phyloP scores from a whole-genome alignment of 92 coral and sea anemone genomes.

The Epizoanthus fatuus region DNA sequence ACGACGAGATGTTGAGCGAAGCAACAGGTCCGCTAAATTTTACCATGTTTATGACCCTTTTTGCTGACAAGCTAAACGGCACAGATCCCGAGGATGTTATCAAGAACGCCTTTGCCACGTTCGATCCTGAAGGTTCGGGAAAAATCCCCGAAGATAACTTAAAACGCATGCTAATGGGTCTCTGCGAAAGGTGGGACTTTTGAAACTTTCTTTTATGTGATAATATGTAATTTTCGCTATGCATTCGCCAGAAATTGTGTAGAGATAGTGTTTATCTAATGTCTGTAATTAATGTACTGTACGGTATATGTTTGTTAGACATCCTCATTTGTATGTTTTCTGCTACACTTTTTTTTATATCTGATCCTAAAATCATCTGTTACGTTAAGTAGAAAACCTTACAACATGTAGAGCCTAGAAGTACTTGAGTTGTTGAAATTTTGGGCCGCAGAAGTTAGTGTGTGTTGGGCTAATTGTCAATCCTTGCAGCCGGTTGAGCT shows the following conservation, averaged over 20 bases:
- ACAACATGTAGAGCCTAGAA: neutral
- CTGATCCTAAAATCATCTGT: neutral
- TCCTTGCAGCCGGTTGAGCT: no score
- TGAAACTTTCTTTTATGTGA: neutral
- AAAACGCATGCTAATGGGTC: constrained; percentile 80
- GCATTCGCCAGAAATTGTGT: neutral
- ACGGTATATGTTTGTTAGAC: neutral
- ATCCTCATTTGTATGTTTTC: neutral
- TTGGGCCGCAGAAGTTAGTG: no score
- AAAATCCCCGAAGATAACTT: constrained; percentile 81
- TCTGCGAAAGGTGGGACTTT: constrained; percentile 89
- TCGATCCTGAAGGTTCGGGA: constrained; percentile 86
- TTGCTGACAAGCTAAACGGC: constrained; percentile 97
- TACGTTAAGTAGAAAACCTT: neutral
- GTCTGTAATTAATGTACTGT: neutral
- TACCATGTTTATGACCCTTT: constrained; percentile 95
- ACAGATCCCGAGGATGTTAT: constrained; percentile 99
- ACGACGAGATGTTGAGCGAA: constrained; percentile 90
- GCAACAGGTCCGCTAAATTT: constrained; percentile 97
- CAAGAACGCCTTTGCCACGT: constrained; percentile 88
- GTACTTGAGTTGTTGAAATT: no score
- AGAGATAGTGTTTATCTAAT: neutral
- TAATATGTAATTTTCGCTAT: neutral
- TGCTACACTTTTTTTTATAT: neutral
- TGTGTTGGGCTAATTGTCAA: no score